Percentiles rank a stretch among this genome's conserved stretches.
These are phyloP conservation scores for Oscheius sp. DNA, from an alignment of 2,888 invertebrate species.

Conservation along the genomic window DNA sequence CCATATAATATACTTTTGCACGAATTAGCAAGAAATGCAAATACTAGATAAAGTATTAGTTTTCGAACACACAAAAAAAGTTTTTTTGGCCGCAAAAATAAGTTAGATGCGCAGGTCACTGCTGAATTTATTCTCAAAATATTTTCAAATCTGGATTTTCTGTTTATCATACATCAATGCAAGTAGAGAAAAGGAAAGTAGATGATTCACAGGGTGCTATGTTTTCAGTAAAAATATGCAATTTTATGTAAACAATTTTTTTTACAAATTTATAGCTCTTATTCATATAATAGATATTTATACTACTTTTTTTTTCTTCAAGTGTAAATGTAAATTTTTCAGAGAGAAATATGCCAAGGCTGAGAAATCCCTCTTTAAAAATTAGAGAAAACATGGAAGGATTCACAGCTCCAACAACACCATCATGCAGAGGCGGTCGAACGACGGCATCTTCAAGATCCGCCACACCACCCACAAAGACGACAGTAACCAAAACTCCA, in stretches of 20 bases:
- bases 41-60: neutral
- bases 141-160: too few relatives aligned
- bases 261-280: too few relatives aligned
- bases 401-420: neutral
- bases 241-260: too few relatives aligned
- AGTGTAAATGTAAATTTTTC: too few relatives aligned
- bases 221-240: too few relatives aligned
- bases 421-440: neutral
- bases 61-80: neutral
- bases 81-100: neutral
- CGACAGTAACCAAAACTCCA: neutral
- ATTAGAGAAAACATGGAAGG: conserved; percentile 21
- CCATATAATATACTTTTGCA: neutral
- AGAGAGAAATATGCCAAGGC: conserved; percentile 28
- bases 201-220: too few relatives aligned
- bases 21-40: neutral
- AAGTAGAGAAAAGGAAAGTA: too few relatives aligned
- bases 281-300: too few relatives aligned
- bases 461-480: neutral
- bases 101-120: conserved; percentile 10
- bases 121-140: neutral
- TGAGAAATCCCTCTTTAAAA: conserved; percentile 27
- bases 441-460: neutral
- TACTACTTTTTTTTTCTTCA: too few relatives aligned
- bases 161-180: too few relatives aligned